A percentile compares a stretch with the other conserved stretches of the same genome.
Evolutionary conservation across 2,797 vertebrate genomes (phyloP).

Genomic region (Chelidonichthys spinosus): DNA sequence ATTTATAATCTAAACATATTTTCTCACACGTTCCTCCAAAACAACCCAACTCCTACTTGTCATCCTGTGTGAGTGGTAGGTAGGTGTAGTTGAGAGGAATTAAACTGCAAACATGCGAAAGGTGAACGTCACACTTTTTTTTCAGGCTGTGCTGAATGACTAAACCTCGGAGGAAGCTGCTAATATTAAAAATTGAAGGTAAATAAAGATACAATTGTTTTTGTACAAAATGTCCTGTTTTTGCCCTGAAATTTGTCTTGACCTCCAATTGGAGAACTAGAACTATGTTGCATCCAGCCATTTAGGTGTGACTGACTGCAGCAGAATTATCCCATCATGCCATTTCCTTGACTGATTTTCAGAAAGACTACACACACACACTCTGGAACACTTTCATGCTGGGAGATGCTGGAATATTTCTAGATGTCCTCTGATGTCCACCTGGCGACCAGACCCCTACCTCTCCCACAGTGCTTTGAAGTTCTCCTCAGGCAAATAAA

Average conservation of each 20-base stretch:
- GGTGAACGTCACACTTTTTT: conserved; percentile 9
- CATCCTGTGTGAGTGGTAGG: conserved; percentile 27
- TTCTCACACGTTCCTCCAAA: conserved; percentile 7
- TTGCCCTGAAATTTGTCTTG: conserved; percentile 1
- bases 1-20: conserved; percentile 1
- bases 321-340: conserved; percentile 52
- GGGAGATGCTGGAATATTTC: conserved; percentile 38
- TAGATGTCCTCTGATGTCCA: conserved; percentile 60
- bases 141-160: conserved; percentile 10
- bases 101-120: conserved; percentile 24
- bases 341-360: conserved; percentile 33
- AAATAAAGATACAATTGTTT: not conserved
- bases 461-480: conserved; percentile 60
- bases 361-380: not conserved
- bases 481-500: conserved; percentile 33
- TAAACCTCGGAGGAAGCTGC: not conserved
- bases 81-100: conserved; percentile 32
- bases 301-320: conserved; percentile 23
- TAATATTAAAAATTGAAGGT: not conserved
- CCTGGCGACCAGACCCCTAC: conserved; percentile 38
- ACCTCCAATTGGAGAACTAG: conserved; percentile 14
- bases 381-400: conserved; percentile 36
- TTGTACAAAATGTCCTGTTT: conserved; percentile 2
- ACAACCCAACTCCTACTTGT: conserved; percentile 27
- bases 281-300: conserved; percentile 11